phyloP scores from a whole-genome alignment of 2,888 invertebrate species.

The Drosophila ochracea region DNA sequence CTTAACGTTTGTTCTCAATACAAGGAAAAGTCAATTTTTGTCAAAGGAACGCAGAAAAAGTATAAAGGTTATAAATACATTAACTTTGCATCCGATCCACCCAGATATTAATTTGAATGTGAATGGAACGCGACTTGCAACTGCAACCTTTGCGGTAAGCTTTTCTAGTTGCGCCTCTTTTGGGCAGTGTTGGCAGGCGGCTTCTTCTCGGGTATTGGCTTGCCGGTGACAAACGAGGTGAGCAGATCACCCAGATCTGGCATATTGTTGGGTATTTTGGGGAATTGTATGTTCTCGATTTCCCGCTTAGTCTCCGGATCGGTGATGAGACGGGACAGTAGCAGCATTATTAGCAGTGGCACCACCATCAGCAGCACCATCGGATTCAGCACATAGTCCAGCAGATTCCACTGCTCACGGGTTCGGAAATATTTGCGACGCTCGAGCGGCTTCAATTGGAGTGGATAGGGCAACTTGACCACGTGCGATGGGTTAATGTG shows the following conservation, averaged over 20 bases:
- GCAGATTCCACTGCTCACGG: conserved; percentile 96
- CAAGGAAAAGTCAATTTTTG: neutral
- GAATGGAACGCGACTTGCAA: neutral
- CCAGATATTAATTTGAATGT: neutral
- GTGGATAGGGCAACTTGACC: conserved; percentile 95
- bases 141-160: neutral
- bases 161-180: conserved; percentile 77
- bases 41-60: neutral
- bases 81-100: neutral
- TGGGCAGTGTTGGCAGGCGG: conserved; percentile 57
- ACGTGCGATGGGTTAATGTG: conserved; percentile 95
- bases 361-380: conserved; percentile 99
- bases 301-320: conserved; percentile 98
- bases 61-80: neutral
- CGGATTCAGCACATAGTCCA: conserved; percentile 97
- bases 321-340: conserved; percentile 97
- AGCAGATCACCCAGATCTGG: conserved; percentile 98
- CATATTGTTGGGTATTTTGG: conserved; percentile 90
- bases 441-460: conserved; percentile 93
- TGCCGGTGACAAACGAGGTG: conserved; percentile 93
- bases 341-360: conserved; percentile 94
- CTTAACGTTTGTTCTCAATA: too few relatives aligned
- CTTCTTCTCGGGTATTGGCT: conserved; percentile 83
- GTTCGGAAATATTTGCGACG: conserved; percentile 94
- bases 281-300: conserved; percentile 92